Evolutionary conservation across 2,888 invertebrate genomes (phyloP), one percentile per base, ranked within the genome.

Genomic region (Steinernema carpocapsae): DNA sequence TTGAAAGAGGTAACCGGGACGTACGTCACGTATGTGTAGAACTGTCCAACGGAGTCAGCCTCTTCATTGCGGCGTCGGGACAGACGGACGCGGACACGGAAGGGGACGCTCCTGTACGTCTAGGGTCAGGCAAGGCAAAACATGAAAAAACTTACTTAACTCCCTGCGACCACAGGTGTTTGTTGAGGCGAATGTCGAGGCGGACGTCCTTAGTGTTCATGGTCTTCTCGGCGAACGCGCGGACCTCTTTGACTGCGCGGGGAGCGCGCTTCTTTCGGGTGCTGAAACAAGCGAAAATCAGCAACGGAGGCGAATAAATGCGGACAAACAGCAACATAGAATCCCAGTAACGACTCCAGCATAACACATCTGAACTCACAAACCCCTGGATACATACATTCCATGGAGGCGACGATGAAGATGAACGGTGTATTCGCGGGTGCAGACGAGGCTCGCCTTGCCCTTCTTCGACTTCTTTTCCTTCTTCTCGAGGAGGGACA

Each of bases 141-240:
- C 14, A 74, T 2, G 45, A 74, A 17, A 19, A 29, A 24, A 75
- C 78, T 76, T 72, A 96, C 97, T 95, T 94, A 89, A 99, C 93
- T 89, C 99, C 99, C 90, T 96, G 94, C 72, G 95, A 95, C 99
- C 99, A 99, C 82, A 99, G 91, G 90, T 93, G 95, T 90, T 99
- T 99, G 91, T 99, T 99, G 80, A 99, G 91, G 86, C 95, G 92
- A 80, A 96, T 96, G 89, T 99, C 99, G 86, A 99, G 93, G 88
- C 99, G 92, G 71, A 99, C 97, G 91, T 99, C 99, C 76, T 93
- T 93, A 78, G 99, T 99, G 83, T 97, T 96, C 91, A 99, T 99
- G 90, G 96, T 95, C 84, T 88, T 87, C 88, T 93, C 93, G 37
- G 97, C 97, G 88, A 99, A 99, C 90, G 94, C 95, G 76, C 94